Evolutionary conservation across 2,888 invertebrate species (phyloP), one percentile per base, ranked within the genome.

Genomic region (Clistopyga incitator): DNA sequence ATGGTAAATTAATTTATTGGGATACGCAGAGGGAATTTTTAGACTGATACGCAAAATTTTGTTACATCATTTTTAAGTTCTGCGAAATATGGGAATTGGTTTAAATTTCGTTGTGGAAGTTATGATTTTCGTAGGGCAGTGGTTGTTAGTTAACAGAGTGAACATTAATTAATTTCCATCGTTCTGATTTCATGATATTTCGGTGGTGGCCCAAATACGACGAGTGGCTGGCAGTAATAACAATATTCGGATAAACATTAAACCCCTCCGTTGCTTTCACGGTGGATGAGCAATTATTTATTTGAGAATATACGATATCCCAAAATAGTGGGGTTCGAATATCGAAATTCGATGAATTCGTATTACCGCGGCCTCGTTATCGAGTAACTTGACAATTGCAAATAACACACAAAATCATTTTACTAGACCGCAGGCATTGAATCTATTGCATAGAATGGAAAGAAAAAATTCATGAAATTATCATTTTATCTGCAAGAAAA

Each of bases 291-390:
- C 11, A 70, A 52, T 70, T 52, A 52, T 70, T 70, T 38, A 29
- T 34, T 29, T 34, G 34, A 18, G 38, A 70, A 70, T 52, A 4
- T 52, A 38, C 34, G 6, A 70, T 29, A 34, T n/a, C 11, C 6
- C n/a, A 18, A 52, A 45, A 42, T 56, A 56, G 15, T 54, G n/a
- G 71, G 15, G 42, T 38, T 54, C 18, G 34, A 54, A 56, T 67
- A 67, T 56, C 54, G 67, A 38, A 67, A 76, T 67, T 75, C 75
- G 75, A 75, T 75, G 65, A 75, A 75, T 64, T 64, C 18, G 52
- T 75, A 65, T 54, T 20, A 25, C 8, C 23, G 25, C 54, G 54
- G 54, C 29, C 34, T 13, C 47, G 47, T n/a, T 47, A n/a, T n/a
- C 3, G n/a, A 47, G 11, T 47, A 15, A n/a, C 47, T 47, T n/a